Evolutionary conservation across 2,888 invertebrate genomes (phyloP), one percentile per base, ranked within the genome.

Genomic region (Ethmia dodecea): DNA sequence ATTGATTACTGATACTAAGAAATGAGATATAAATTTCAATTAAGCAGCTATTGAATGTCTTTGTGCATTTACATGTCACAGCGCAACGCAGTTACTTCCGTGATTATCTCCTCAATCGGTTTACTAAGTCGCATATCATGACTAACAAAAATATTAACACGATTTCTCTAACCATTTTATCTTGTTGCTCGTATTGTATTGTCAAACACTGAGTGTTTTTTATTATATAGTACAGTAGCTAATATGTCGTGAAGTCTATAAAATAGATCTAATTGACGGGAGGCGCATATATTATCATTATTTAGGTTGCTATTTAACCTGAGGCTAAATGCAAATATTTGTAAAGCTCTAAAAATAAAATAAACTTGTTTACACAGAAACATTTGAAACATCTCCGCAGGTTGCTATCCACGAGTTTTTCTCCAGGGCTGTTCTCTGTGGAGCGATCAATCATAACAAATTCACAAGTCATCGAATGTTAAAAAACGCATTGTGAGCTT

Each of bases 1-100:
- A 86, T 86, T 81, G 84, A 84, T 84, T 84, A 76, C 81, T 80
- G 83, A 84, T 83, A 78, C 83, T 83, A 74, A 81, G 81, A 83
- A 83, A 83, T 81, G 81, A 80, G 74, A 73, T 73, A 84, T 86
- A 86, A 86, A 84, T 84, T 84, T 84, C 81, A 86, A 86, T 86
- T 84, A 86, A 77, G 75, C 60, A 55, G 55, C 76, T 70, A 81
- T 84, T 79, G 74, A 80, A 55, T 44, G 64, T 60, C 67, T 67
- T 72, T 66, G 57, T 55, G 69, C 61, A 48, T 66, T 48, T 58
- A 58, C 50, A 49, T 53, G 54, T 52, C 58, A 54, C 50, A 50
- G 58, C 54, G 53, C 52, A 40, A 45, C 52, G 66, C 63, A 71
- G 73, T 77, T 78, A 81, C 63, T 71, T 74, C 56, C 56, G 61